Conservation (phyloP, 2,888 invertebrate genomes). For the Tolmerus cingulatus region DNA sequence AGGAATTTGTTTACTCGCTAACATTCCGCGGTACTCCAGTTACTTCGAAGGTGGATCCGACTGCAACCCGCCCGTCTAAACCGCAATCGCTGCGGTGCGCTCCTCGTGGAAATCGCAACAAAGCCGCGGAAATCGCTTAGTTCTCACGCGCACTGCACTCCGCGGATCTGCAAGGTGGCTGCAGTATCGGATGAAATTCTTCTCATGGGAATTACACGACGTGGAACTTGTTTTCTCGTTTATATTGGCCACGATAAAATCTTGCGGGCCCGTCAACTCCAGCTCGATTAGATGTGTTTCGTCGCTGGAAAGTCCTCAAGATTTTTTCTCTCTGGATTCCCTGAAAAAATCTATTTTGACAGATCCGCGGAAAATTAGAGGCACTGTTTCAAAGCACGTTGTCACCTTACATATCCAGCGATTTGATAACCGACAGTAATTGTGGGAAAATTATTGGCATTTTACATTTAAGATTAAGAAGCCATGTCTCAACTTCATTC, state of each 20-base stretch:
- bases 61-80: not conserved
- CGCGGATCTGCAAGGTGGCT: conserved; percentile 20
- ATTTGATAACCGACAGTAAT: not conserved
- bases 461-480: not conserved
- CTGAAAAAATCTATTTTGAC: not conserved
- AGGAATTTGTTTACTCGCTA: conserved; percentile 33
- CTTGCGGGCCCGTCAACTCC: conserved; percentile 1
- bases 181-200: conserved; percentile 43
- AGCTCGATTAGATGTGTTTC: not conserved
- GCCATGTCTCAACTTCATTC: no score
- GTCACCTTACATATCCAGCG: not conserved
- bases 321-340: not conserved
- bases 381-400: not conserved
- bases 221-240: conserved; percentile 39
- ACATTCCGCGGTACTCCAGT: conserved; percentile 32
- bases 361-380: not conserved
- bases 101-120: conserved; percentile 13
- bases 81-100: conserved; percentile 13
- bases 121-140: conserved; percentile 35
- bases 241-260: conserved; percentile 15
- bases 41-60: not conserved
- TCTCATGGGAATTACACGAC: conserved; percentile 45
- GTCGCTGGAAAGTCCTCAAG: not conserved
- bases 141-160: conserved; percentile 37
- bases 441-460: not conserved